Evolutionary conservation across 2,888 invertebrate genomes (phyloP).

Genomic region (Macrosiphum euphorbiae): DNA sequence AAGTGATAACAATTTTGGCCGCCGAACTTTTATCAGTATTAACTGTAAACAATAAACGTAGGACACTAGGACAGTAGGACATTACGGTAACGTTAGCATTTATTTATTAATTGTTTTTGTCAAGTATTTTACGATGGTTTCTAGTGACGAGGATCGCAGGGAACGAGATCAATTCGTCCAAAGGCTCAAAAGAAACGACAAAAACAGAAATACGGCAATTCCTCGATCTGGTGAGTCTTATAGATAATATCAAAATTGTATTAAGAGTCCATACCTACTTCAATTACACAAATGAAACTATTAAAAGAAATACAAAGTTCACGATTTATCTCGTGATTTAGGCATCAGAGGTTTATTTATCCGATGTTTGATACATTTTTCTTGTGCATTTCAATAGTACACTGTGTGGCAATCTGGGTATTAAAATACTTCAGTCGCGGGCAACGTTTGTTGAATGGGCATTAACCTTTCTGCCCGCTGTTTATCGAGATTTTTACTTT

Average conservation of each 20-base stretch:
- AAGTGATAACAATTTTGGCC: no score
- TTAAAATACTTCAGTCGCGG: no score
- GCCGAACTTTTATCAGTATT: no score
- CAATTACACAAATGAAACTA: neutral
- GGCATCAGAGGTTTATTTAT: neutral
- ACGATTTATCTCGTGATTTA: neutral
- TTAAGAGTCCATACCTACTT: neutral
- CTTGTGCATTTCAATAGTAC: neutral
- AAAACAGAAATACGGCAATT: constrained; percentile 81
- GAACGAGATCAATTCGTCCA: constrained; percentile 95
- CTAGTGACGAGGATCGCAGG: constrained; percentile 83
- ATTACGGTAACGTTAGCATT: no score
- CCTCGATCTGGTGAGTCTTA: constrained; percentile 71
- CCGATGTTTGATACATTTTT: neutral
- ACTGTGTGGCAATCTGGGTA: neutral
- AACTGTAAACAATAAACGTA: no score
- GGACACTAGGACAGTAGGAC: no score
- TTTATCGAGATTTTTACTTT: no score
- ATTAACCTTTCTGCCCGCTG: neutral
- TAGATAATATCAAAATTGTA: neutral
- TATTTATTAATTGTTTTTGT: neutral
- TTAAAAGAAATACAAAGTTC: neutral
- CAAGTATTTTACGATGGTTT: constrained; percentile 25
- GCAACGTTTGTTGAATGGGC: neutral
- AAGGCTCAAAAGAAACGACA: constrained; percentile 89